Base-by-base conservation (phyloP, 1,140 invertebrate species). In the Ceratina australensis region DNA sequence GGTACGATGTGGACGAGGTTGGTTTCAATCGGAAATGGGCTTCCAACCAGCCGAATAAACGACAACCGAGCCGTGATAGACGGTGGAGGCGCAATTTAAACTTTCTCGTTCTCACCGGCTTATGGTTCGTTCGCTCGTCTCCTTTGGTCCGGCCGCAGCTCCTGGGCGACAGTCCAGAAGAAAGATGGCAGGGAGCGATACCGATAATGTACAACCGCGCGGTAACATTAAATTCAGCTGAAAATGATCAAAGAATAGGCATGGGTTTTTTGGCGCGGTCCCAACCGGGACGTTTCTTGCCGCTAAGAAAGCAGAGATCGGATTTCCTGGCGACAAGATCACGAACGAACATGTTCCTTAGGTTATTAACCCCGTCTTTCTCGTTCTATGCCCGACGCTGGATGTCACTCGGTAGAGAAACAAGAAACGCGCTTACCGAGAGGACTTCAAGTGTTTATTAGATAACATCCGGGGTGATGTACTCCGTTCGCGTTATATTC, bases 21-120 rank as follows among this genome's bases (percentile, higher is more conserved):
- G 82, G 86, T 88, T 88, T 88, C 82, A 83, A 86, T 83, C 82
- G 82, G 81, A 86, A 87, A 86, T 87, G 81, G 71, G 81, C 79
- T 87, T 79, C 69, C 80, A 81, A 72, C 79, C 81, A 72, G 69
- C 72, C 80, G 68, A 66, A 81, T 81, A 84, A 86, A 84, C 84
- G 87, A 86, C 80, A 83, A 64, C 60, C 79, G 78, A 83, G 79
- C 69, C 65, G 61, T 57, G 75, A 72, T 66, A 72, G 71, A 52
- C 68, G 56, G 64, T 49, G 75, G 67, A 24, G 74, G 68, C 57
- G 79, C 83, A 85, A 86, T 86, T 85, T 83, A 86, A 86, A 81
- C 79, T 81, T 81, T 83, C 76, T 56, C 74, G 50, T 71, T 81
- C 72, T 81, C n/a, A 42, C 64, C 52, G 63, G 73, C 75, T 85